These are phyloP conservation scores for Dilophus febrilis DNA, from an alignment of 2,888 invertebrate genomes.

Conservation along the genomic window DNA sequence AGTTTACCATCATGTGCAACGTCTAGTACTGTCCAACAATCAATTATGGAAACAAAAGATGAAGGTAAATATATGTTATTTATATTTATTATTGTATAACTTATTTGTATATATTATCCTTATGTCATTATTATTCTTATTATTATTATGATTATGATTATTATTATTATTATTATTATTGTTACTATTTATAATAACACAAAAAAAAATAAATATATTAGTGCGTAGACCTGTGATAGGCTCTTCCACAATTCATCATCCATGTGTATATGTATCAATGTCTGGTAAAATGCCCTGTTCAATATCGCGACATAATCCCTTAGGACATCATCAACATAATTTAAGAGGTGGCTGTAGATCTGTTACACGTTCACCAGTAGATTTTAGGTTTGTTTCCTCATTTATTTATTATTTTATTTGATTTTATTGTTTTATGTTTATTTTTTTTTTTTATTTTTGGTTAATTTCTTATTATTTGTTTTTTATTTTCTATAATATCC, in stretches of 20 bases:
- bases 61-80: constrained; percentile 21
- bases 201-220: too few relatives aligned
- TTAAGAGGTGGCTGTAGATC: constrained; percentile 39
- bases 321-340: constrained; percentile 41
- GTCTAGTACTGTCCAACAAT: constrained; percentile 35
- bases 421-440: too few relatives aligned
- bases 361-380: constrained; percentile 61
- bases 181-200: not conserved
- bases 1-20: constrained; percentile 76
- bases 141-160: not conserved
- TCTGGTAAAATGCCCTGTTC: constrained; percentile 37
- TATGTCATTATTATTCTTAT: not conserved
- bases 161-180: not conserved
- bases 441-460: too few relatives aligned
- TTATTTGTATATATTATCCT: not conserved
- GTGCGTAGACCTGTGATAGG: constrained; percentile 34
- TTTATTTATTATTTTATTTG: too few relatives aligned
- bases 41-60: constrained; percentile 18
- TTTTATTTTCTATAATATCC: too few relatives aligned
- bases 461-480: too few relatives aligned
- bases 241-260: constrained; percentile 43
- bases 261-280: constrained; percentile 41
- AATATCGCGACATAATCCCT: constrained; percentile 44
- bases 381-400: constrained; percentile 41
- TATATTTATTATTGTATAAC: not conserved